Conservation (phyloP, 2,113 vertebrate species). For the Xerus inauris region DNA sequence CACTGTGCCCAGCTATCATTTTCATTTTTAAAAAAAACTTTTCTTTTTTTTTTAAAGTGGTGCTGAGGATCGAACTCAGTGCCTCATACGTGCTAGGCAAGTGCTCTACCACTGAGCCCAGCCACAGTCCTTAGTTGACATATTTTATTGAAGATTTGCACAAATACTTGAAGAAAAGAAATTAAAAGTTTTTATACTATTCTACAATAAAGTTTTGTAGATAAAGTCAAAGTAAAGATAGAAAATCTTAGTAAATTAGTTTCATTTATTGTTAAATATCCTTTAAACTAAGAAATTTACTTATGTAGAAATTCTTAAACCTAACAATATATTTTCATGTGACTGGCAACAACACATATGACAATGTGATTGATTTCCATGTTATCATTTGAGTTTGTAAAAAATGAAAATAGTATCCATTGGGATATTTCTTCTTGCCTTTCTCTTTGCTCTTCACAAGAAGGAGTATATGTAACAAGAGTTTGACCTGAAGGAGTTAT, state of each 20-base stretch:
- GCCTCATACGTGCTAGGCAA: no score
- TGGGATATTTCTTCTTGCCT: conserved; percentile 12
- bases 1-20: no score
- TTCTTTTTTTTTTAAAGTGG: no score
- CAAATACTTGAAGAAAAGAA: background rate
- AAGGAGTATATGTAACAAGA: background rate
- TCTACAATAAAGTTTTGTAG: background rate
- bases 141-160: background rate
- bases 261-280: background rate
- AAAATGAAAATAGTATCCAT: background rate
- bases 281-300: background rate
- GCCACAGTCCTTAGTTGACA: background rate
- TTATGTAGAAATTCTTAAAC: background rate
- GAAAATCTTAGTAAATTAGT: conserved; percentile 21
- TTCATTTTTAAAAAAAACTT: no score
- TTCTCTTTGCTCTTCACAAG: background rate
- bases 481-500: background rate
- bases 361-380: background rate
- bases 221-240: background rate
- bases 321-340: background rate
- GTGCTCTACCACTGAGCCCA: no score
- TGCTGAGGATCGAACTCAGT: no score
- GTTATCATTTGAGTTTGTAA: background rate
- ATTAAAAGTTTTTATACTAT: background rate
- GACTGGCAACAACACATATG: background rate